Conservation (phyloP, 2,113 vertebrate genomes). For the Furnarius figulus region DNA sequence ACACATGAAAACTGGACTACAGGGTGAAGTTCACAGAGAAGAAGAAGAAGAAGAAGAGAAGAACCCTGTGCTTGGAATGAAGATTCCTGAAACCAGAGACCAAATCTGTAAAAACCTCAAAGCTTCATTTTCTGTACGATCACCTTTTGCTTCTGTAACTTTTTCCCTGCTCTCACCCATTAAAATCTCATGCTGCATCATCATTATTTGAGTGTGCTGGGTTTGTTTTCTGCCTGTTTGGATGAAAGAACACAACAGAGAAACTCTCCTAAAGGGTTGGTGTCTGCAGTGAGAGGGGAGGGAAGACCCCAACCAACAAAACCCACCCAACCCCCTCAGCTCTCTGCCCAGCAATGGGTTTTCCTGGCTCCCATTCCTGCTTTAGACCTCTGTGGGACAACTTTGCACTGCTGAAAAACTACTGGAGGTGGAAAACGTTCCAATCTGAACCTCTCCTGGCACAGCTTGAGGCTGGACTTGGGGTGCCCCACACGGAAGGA, state of each 20-base stretch:
- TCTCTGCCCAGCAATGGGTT: background rate
- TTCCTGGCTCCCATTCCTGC: fast-evolving
- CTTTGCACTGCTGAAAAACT: background rate
- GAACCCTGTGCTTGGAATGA: background rate
- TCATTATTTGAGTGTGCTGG: background rate
- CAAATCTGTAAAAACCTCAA: background rate
- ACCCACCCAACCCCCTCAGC: no score
- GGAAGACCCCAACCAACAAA: fast-evolving
- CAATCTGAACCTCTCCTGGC: background rate
- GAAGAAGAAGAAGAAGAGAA: background rate
- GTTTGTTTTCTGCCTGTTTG: background rate
- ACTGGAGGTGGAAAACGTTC: background rate
- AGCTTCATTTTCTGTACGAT: background rate
- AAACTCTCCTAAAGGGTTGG: background rate
- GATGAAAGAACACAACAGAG: background rate
- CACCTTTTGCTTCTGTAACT: background rate
- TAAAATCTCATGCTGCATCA: background rate
- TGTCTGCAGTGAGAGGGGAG: fast-evolving
- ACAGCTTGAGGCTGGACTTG: background rate
- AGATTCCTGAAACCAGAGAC: background rate
- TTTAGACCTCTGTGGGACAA: background rate
- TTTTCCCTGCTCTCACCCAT: background rate
- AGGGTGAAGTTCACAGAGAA: background rate
- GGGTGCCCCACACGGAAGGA: background rate
- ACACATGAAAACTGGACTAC: background rate